A percentile compares a stretch with the other conserved stretches of the same genome.
phyloP scores from a whole-genome alignment of 2,888 invertebrate genomes.

The Lasioglossum leucozonium region DNA sequence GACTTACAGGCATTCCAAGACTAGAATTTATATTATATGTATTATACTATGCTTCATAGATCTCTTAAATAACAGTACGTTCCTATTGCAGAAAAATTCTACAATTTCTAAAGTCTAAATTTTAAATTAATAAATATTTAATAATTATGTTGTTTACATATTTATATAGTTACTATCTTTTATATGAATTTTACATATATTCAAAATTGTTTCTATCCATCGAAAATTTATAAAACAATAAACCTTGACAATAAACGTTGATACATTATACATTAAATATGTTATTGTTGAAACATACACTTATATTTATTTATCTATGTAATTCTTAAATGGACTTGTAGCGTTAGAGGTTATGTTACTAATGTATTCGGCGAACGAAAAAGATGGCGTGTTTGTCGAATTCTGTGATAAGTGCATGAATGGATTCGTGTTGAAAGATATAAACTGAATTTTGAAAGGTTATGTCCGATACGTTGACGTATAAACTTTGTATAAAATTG shows the following conservation, averaged over 20 bases:
- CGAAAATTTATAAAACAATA: background rate
- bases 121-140: background rate
- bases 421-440: background rate
- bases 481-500: constrained; percentile 19
- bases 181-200: background rate
- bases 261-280: background rate
- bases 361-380: background rate
- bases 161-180: background rate
- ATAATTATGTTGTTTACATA: background rate
- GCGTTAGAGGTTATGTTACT: background rate
- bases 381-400: constrained; percentile 34
- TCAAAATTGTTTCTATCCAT: background rate
- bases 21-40: too few relatives aligned
- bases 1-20: background rate
- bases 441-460: constrained; percentile 26
- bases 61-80: background rate
- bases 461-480: constrained; percentile 23
- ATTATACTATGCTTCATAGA: background rate
- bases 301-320: background rate
- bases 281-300: background rate
- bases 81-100: background rate
- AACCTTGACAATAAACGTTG: too few relatives aligned
- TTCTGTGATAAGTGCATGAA: constrained; percentile 9
- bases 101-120: background rate
- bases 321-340: background rate